Percentiles rank a stretch among this genome's conserved stretches.
Conservation (phyloP, 1,140 invertebrate genomes). For the Magallana gigas region DNA sequence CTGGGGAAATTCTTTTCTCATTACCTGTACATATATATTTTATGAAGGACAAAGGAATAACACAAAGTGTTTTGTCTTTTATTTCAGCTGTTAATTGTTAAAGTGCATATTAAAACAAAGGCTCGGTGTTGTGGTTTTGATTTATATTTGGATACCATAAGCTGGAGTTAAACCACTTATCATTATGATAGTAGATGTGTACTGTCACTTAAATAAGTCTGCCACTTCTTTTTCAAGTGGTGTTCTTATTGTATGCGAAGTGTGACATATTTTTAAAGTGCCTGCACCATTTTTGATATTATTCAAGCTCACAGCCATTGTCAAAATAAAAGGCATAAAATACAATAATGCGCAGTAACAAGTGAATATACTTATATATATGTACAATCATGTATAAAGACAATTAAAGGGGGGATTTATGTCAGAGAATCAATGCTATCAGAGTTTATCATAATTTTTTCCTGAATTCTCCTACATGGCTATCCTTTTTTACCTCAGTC, state of each 20-base stretch:
- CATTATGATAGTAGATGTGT: not conserved
- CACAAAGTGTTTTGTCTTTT: not conserved
- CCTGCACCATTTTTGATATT: too few species aligned
- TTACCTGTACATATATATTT: not conserved
- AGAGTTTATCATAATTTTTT: too few species aligned
- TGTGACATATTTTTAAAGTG: not conserved
- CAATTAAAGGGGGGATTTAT: too few species aligned
- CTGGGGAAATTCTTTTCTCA: constrained; percentile 25
- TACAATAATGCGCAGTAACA: too few species aligned
- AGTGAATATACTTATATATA: too few species aligned
- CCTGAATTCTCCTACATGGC: too few species aligned
- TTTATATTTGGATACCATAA: too few species aligned
- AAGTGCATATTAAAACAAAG: constrained; percentile 13
- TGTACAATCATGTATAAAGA: too few species aligned
- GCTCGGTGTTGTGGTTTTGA: not conserved
- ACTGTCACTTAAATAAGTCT: not conserved
- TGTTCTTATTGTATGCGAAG: not conserved
- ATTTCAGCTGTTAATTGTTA: constrained; percentile 22
- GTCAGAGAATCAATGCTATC: too few species aligned
- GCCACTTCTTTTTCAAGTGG: not conserved
- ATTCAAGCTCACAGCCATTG: too few species aligned
- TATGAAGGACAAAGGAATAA: not conserved
- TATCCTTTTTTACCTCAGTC: too few species aligned
- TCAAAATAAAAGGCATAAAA: too few species aligned
- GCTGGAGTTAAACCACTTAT: not conserved